phyloP scores from a whole-genome alignment of 2,888 invertebrate genomes.

The Alviniconcha strummeri region DNA sequence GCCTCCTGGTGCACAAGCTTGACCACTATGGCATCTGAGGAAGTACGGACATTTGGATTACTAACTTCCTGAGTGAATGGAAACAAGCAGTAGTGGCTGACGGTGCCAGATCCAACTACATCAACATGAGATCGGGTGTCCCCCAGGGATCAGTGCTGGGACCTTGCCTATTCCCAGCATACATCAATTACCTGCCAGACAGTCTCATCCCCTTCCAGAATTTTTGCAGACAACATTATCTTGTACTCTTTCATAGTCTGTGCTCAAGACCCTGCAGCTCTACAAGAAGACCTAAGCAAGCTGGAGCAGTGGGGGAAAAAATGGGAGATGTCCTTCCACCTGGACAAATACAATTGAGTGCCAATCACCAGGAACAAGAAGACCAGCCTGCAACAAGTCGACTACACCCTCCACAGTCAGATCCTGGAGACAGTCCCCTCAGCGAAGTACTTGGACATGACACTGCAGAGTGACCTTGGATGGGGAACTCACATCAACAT shows the following conservation, averaged over 20 bases:
- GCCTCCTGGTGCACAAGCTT: slow-evolving; percentile 16
- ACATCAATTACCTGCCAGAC: background rate
- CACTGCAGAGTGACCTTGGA: background rate
- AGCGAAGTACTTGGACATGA: background rate
- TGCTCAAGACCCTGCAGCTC: background rate
- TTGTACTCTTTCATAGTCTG: background rate
- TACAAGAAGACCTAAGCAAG: background rate
- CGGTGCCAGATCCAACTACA: background rate
- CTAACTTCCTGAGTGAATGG: background rate
- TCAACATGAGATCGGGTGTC: slow-evolving; percentile 12
- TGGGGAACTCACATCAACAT: background rate
- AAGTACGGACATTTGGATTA: background rate
- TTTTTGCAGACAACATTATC: background rate
- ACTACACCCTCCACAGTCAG: background rate
- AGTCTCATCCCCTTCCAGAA: background rate
- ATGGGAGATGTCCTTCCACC: background rate
- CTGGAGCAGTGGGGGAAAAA: background rate
- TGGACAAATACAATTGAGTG: background rate
- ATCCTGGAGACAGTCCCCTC: background rate
- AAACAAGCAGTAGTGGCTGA: slow-evolving; percentile 9
- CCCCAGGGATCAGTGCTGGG: slow-evolving; percentile 25
- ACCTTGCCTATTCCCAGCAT: background rate
- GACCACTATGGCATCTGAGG: slow-evolving; percentile 18
- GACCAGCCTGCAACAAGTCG: background rate
- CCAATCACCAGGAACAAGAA: background rate